Evolutionary conservation across 2,888 invertebrate species (phyloP).

Genomic region (Tuta absoluta): DNA sequence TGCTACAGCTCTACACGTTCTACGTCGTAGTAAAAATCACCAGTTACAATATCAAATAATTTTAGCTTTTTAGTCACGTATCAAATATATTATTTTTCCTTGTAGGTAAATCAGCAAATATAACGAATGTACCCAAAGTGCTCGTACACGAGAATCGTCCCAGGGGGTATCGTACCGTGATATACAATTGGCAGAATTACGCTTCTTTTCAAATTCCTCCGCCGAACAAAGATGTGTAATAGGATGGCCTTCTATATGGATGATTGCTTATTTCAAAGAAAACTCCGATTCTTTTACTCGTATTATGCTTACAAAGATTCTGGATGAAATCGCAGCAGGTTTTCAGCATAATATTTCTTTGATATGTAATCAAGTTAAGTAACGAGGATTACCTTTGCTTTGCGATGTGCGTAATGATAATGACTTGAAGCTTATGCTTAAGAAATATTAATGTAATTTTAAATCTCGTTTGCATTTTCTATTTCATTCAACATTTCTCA

Average conservation of each 20-base stretch:
- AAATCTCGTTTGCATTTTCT: neutral
- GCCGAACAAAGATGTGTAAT: conserved; percentile 47
- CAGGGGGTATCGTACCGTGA: conserved; percentile 47
- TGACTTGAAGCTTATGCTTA: neutral
- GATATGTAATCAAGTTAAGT: conserved; percentile 25
- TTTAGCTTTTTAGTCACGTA: conserved; percentile 3
- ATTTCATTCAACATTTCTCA: neutral
- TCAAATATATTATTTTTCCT: neutral
- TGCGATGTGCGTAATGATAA: neutral
- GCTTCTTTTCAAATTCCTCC: conserved; percentile 54
- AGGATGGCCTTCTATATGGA: conserved; percentile 46
- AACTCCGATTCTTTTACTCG: conserved; percentile 34
- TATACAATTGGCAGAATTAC: conserved; percentile 60
- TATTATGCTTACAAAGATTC: conserved; percentile 17
- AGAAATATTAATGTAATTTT: neutral
- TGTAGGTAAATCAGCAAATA: neutral
- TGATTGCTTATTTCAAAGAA: conserved; percentile 43
- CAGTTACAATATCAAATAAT: neutral
- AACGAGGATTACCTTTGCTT: conserved; percentile 12
- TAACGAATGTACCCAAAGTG: conserved; percentile 8
- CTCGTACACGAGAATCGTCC: conserved; percentile 48
- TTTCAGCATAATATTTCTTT: conserved; percentile 21
- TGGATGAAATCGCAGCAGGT: conserved; percentile 16
- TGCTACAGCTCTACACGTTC: neutral
- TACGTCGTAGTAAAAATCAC: conserved; percentile 4